Conservation (phyloP, 2,797 vertebrate genomes). For the Octomys mimax region DNA sequence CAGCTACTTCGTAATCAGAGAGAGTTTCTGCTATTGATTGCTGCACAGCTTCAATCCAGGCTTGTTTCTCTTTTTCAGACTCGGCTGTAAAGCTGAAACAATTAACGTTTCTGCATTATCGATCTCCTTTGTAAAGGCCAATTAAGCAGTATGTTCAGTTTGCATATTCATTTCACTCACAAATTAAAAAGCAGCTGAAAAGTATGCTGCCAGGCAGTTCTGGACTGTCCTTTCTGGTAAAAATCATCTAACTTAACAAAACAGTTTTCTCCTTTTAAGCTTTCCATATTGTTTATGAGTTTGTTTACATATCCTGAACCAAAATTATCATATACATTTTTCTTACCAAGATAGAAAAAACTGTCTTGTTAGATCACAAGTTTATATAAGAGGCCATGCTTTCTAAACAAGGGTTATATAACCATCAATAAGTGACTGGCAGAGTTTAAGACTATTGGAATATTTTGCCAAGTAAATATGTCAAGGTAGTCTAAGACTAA, state of each 20-base stretch:
- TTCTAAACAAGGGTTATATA: constrained; percentile 24
- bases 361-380: constrained; percentile 33
- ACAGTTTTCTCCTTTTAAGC: not conserved
- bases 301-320: constrained; percentile 47
- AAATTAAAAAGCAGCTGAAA: constrained; percentile 73
- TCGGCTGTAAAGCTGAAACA: constrained; percentile 97
- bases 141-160: constrained; percentile 89
- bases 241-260: constrained; percentile 65
- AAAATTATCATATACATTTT: constrained; percentile 12
- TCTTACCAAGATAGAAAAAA: constrained; percentile 39
- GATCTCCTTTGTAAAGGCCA: constrained; percentile 92
- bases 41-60: constrained; percentile 97
- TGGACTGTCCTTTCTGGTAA: constrained; percentile 70
- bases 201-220: constrained; percentile 44
- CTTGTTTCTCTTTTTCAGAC: constrained; percentile 96
- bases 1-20: constrained; percentile 98
- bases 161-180: constrained; percentile 86
- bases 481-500: constrained; percentile 56
- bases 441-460: not conserved
- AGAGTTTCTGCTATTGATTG: constrained; percentile 98
- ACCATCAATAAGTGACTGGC: constrained; percentile 45
- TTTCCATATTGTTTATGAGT: constrained; percentile 30
- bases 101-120: constrained; percentile 90
- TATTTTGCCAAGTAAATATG: constrained; percentile 59
- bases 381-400: constrained; percentile 38